Conservation (phyloP, 2,113 vertebrate genomes). For the Daphoenositta chrysoptera region DNA sequence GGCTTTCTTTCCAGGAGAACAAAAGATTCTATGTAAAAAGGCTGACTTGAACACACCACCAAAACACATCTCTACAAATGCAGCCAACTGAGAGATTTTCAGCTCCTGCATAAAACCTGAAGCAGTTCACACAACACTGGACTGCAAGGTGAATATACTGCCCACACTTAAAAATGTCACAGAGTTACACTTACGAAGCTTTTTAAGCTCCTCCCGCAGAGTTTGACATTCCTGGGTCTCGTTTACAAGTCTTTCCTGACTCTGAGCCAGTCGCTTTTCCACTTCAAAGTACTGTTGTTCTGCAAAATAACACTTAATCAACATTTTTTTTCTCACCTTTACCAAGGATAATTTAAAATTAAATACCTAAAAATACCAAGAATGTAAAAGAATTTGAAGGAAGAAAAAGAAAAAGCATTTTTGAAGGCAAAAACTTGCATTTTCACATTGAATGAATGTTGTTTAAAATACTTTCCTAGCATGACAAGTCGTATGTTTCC, state of each 20-base stretch:
- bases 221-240: constrained; percentile 84
- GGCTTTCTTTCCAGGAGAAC: neutral
- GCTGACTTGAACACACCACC: rapidly evolving
- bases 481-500: neutral
- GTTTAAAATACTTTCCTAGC: neutral
- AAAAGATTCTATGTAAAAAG: neutral
- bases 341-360: neutral
- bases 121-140: neutral
- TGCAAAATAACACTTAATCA: constrained; percentile 29
- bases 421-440: neutral
- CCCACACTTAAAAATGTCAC: too few relatives aligned
- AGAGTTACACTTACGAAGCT: constrained; percentile 77
- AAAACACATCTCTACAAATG: neutral
- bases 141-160: neutral
- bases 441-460: neutral
- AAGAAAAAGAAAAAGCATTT: neutral
- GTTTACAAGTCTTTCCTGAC: constrained; percentile 85
- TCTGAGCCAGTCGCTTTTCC: constrained; percentile 86
- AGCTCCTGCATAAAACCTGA: neutral
- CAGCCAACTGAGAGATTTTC: neutral
- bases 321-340: neutral
- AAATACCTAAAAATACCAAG: neutral
- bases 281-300: constrained; percentile 96
- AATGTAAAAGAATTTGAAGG: neutral
- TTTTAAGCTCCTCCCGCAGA: constrained; percentile 80